Evolutionary conservation across 2,113 vertebrate species (phyloP).

Genomic region (Trogon surrucura): DNA sequence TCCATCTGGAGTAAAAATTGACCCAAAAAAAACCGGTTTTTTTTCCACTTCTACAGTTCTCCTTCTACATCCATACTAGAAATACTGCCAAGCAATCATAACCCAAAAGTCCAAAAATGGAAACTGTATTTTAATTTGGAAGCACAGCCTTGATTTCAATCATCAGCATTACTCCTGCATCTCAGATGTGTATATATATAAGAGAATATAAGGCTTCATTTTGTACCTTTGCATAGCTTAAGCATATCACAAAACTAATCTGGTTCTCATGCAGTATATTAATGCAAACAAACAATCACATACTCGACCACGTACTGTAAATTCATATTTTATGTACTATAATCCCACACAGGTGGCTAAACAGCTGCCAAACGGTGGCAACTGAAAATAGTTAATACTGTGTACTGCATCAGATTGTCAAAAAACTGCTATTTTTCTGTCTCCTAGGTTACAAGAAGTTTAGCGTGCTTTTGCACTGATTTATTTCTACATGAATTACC

Average conservation of each 20-base stretch:
- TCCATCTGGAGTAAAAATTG: not conserved
- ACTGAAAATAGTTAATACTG: not conserved
- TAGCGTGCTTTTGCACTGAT: not conserved
- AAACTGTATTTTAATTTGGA: not conserved
- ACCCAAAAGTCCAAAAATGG: not conserved
- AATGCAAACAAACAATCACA: not conserved
- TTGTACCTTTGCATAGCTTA: not conserved
- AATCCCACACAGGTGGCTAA: not conserved
- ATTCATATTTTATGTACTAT: not conserved
- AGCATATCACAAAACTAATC: not conserved
- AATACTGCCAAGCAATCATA: not conserved
- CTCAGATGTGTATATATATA: fast-evolving
- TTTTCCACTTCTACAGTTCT: not conserved
- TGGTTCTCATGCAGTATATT: not conserved
- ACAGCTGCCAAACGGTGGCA: not conserved
- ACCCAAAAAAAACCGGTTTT: too few species aligned
- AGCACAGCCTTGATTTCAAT: not conserved
- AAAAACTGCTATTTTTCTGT: not conserved
- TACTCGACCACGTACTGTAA: not conserved
- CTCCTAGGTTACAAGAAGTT: not conserved
- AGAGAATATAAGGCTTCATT: fast-evolving
- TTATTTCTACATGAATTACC: not conserved
- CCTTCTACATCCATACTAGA: not conserved
- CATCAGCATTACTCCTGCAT: not conserved
- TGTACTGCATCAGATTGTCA: not conserved